Evolutionary conservation across 2,797 vertebrate species (phyloP), one percentile per base, ranked within the genome.

Genomic region (Chrosomus eos): DNA sequence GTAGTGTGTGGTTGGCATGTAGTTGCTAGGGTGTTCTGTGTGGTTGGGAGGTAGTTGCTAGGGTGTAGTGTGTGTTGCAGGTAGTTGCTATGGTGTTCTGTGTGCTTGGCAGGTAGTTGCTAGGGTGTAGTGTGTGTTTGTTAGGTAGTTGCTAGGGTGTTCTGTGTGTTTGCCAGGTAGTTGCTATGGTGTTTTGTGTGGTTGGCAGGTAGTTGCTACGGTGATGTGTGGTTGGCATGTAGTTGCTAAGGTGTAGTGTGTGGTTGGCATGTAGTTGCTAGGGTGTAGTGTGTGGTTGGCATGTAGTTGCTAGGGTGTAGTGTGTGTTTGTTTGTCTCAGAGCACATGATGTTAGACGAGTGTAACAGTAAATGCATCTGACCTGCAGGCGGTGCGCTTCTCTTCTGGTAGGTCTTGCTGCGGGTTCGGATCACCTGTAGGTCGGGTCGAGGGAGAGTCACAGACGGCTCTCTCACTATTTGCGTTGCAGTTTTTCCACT

Each of bases 381-480:
- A 97, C 96, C 94, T 31, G 91, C 79, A 14, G 89, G 88, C 48
- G 93, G 94, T 18, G 90, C 71, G 45, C 81, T 83, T 89, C 96
- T 95, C 92, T 96, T 97, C 7, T 96, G 96, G 77, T 97, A 97
- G 0, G 96, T 97, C 91, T 97, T 97, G 89, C 96, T 97, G 85
- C 94, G 94, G 88, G 93, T 95, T 88, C 96, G 94, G 83, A 93
- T 92, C 90, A 97, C 94, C 77, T 90, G 92, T 86, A 96, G 95
- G 89, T 96, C 93, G 21, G 95, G 94, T 81, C 96, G 94, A 0
- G 96, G 96, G 33, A 97, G 95, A 67, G 93, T 92, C 64, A 96
- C 80, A 53, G 94, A 94, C 88, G 92, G 91, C 80, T 96, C 95
- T 92, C 94, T 95, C 88, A 92, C 94, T 93, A 97, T 96, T 85